Evolutionary conservation across 2,797 vertebrate genomes (phyloP).

Genomic region (Thunnus albacares): DNA sequence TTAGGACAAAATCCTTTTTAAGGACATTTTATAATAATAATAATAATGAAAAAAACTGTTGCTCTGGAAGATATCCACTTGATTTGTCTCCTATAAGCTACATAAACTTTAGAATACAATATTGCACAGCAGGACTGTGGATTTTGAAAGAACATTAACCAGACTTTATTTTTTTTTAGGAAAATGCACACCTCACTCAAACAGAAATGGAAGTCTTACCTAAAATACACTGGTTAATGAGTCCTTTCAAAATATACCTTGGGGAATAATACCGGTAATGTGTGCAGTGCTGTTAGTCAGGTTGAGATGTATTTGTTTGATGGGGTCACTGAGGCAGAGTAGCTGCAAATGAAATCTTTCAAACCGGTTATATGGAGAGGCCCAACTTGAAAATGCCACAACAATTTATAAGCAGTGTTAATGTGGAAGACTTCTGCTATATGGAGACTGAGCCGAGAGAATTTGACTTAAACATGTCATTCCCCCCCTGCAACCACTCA

Average conservation of each 20-base stretch:
- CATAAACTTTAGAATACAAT: neutral
- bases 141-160: neutral
- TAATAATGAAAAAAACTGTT: no score
- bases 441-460: neutral
- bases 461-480: neutral
- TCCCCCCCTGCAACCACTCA: neutral
- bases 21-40: no score
- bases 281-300: neutral
- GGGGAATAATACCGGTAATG: neutral
- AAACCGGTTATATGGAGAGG: neutral
- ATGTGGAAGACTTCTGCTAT: conserved; percentile 9
- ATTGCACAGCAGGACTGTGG: neutral
- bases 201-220: conserved; percentile 18
- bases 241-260: neutral
- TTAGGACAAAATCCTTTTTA: no score
- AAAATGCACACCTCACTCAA: conserved; percentile 18
- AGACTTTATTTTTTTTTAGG: neutral
- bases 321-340: conserved; percentile 9
- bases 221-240: conserved; percentile 11
- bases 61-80: no score
- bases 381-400: conserved; percentile 19
- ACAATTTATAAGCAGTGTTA: conserved; percentile 1
- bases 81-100: no score
- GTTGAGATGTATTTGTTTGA: conserved; percentile 28
- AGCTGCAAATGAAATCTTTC: conserved; percentile 28